Evolutionary conservation across 2,888 invertebrate species (phyloP).

Genomic region (Himalopsyche anomala): DNA sequence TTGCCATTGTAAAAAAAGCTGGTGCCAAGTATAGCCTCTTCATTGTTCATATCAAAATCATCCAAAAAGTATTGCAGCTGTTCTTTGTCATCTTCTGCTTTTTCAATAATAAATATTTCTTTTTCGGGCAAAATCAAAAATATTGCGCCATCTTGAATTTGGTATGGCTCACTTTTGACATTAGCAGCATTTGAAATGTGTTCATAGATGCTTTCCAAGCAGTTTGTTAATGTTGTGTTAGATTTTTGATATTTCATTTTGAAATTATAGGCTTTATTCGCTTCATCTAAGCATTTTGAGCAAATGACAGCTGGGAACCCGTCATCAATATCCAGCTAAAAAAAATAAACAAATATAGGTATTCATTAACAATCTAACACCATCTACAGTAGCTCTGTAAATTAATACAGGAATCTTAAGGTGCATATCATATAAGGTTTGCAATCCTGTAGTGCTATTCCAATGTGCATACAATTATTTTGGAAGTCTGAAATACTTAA

Average conservation of each 20-base stretch:
- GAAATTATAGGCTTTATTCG: background rate
- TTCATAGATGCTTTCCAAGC: background rate
- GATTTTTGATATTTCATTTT: slow-evolving; percentile 29
- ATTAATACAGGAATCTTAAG: too few relatives aligned
- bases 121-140: slow-evolving; percentile 29
- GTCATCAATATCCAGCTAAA: background rate
- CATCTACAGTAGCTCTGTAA: too few relatives aligned
- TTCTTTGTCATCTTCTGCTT: background rate
- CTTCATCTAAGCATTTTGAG: slow-evolving; percentile 36
- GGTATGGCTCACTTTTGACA: background rate
- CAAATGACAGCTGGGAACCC: slow-evolving; percentile 29
- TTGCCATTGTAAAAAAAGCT: background rate
- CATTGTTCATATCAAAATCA: background rate
- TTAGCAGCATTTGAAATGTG: background rate
- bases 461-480: too few relatives aligned
- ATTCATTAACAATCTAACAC: too few relatives aligned
- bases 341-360: background rate
- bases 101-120: slow-evolving; percentile 41
- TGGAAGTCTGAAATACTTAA: too few relatives aligned
- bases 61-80: background rate
- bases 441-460: too few relatives aligned
- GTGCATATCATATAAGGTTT: too few relatives aligned
- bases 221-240: background rate
- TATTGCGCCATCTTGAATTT: background rate
- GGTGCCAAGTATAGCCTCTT: background rate